Base-by-base conservation (phyloP, 2,888 invertebrate species). In the Troilus luridus region DNA sequence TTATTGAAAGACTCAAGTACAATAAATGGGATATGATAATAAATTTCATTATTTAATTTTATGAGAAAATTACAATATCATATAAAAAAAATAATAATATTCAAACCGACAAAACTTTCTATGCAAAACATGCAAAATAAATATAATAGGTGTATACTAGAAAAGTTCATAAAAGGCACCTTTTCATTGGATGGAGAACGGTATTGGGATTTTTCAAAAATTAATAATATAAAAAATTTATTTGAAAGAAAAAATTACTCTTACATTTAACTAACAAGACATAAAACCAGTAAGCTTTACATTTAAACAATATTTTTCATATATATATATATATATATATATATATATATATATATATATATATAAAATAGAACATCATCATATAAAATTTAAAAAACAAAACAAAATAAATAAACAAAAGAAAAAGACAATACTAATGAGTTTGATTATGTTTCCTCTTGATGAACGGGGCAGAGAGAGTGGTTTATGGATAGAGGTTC, bases 401-500 rank as follows among this genome's bases (percentile, higher is more conserved):
- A 58, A 62, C 14, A 90, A 27, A 81, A 58, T 59, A 62, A 90
- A 90, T 54, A 85, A 90, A 90, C 10, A 90, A 85, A 90, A 85
- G 27, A 88, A 88, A 88, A 58, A 59, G 60, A 88, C 59, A 64
- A 88, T 88, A 90, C 90, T 90, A 90, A 88, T 88, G 27, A 41
- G 59, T 88, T 90, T 90, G 90, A 67, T 90, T 72, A 58, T 54
- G 24, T 90, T 90, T 59, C 90, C 54, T 59, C 77, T 90, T 67
- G 58, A 67, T n/a, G 67, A 58, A 56, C 41, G 72, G 90, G 89
- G 54, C 58, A 77, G 90, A 72, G 90, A 90, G 54, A 85, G 85
- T 85, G 85, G 85, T 85, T 85, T 90, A 90, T 77, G 77, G 90
- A 72, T 90, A 77, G 67, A 64, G 89, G 77, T 90, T 72, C 60